Percentiles rank a stretch among this genome's conserved stretches.
Conservation (phyloP, 2,113 vertebrate genomes). For the Phalacrocorax aristotelis region DNA sequence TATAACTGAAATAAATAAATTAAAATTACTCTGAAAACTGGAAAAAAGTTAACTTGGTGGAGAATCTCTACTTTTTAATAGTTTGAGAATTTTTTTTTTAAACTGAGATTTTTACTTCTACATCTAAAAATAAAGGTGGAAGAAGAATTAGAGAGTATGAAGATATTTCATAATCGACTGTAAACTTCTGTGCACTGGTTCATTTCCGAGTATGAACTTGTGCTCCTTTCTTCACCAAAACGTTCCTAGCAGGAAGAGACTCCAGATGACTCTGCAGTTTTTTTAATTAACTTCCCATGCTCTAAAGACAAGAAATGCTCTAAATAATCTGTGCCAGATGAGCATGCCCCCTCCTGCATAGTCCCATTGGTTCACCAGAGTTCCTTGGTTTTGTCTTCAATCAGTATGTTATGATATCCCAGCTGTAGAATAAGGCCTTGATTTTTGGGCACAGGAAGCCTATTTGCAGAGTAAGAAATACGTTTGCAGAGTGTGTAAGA, state of each 20-base stretch:
- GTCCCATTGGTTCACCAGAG: not conserved
- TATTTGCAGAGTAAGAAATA: not conserved
- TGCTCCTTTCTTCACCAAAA: not conserved
- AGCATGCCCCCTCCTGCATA: not conserved
- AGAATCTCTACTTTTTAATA: not conserved
- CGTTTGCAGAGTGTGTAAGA: not conserved
- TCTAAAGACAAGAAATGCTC: not conserved
- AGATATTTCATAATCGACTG: not conserved
- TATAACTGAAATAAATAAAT: not conserved
- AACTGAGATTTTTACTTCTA: not conserved
- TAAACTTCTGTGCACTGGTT: not conserved
- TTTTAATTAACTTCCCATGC: not conserved
- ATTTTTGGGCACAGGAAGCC: not conserved
- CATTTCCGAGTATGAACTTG: not conserved
- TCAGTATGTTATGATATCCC: not conserved
- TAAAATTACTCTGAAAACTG: not conserved
- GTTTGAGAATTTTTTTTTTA: not conserved
- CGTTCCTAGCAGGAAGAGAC: not conserved
- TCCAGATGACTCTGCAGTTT: not conserved
- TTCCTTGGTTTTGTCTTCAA: not conserved
- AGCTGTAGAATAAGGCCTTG: not conserved
- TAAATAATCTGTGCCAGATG: not conserved
- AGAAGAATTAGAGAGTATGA: not conserved
- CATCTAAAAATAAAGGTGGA: not conserved
- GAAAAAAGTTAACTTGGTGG: too few species aligned